Evolutionary conservation across 2,113 vertebrate genomes (phyloP), one percentile per base, ranked within the genome.

Genomic region (Oenanthe melanoleuca): DNA sequence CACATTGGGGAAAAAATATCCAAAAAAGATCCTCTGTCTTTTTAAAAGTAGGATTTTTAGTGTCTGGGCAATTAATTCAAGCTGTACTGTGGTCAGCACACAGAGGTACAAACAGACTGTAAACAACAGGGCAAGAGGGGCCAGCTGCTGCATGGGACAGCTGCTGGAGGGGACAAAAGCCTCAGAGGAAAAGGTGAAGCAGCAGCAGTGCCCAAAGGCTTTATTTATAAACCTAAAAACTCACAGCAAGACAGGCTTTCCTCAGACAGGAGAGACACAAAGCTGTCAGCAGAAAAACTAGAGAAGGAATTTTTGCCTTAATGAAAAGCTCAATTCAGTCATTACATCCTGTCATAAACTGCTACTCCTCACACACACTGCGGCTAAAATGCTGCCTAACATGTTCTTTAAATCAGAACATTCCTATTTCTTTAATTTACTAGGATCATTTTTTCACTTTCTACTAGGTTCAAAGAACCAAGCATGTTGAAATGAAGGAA

Each of bases 61-160:
- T 15, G 8, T 61, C 42, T 19, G 45, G 29, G 45, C 50, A 77
- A 61, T 42, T 37, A 52, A 72, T 22, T 74, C 34, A 24, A 85
- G 37, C 22, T 53, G 31, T 20, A 22, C 1, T 21, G 13, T 21
- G 17, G 28, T 31, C 1, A 6, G 71, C 56, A 63, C 26, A 55
- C 9, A 44, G 60, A 67, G 18, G 25, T 1, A 31, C 12, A 7
- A 81, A 45, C 4, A 25, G n/a, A 28, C 34, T 64, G 26, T 4
- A 8, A 57, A 29, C 20, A 85, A 29, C 25, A 25, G 20, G n/a
- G 38, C 2, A 3, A 3, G 45, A 72, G 40, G 13, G 38, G 9
- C 3, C 0, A 2, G 24, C 4, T 49, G 37, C 69, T 72, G 74
- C n/a, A 26, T 0, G 0, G 72, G 31, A 5, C 0, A 0, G 72